Evolutionary conservation across 2,888 invertebrate genomes (phyloP).

Genomic region (Tipula helvola): DNA sequence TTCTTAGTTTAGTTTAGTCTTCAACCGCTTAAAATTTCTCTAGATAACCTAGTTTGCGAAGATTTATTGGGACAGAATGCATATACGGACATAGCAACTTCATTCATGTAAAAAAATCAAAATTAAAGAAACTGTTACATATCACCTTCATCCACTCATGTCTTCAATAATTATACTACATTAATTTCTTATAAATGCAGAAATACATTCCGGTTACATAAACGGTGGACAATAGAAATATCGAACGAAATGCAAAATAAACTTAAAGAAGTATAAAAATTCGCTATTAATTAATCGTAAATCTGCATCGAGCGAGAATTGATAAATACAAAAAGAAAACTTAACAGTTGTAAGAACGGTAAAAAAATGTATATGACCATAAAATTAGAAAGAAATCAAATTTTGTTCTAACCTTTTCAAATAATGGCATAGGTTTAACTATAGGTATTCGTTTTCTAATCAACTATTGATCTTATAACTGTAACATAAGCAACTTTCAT

Average conservation of each 20-base stretch:
- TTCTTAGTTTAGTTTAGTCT: too few species aligned
- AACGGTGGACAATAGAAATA: not conserved
- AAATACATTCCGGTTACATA: not conserved
- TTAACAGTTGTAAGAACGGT: not conserved
- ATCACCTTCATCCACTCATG: too few species aligned
- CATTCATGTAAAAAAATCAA: too few species aligned
- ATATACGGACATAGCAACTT: not conserved
- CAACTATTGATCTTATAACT: not conserved
- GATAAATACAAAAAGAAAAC: not conserved
- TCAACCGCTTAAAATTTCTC: too few species aligned
- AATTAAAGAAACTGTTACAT: too few species aligned
- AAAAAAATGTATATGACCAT: not conserved
- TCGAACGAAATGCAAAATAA: not conserved
- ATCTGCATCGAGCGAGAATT: not conserved
- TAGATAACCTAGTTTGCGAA: too few species aligned
- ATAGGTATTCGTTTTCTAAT: not conserved
- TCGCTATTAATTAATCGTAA: not conserved
- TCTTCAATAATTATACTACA: too few species aligned
- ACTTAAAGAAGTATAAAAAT: not conserved
- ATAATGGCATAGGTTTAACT: not conserved
- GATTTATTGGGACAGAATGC: too few species aligned
- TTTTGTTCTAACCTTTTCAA: not conserved
- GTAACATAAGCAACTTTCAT: not conserved
- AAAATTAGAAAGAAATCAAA: not conserved
- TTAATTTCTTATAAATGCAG: not conserved